Percentiles rank a stretch among this genome's conserved stretches.
These are phyloP conservation scores for Chlorodrepanis virens DNA, from an alignment of 2,113 vertebrate species.

Conservation along the genomic window DNA sequence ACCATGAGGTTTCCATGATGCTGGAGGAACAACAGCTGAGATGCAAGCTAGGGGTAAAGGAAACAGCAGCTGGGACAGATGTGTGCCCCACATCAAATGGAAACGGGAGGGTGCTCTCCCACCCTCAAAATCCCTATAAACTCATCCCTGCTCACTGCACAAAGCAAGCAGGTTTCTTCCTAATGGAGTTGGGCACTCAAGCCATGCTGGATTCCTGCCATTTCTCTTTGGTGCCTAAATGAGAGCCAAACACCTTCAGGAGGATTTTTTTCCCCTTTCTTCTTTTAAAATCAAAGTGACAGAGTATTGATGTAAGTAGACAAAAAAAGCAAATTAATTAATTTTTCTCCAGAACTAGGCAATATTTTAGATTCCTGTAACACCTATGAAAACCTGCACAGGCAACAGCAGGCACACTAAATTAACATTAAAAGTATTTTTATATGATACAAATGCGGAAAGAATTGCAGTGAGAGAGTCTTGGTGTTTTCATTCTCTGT, in stretches of 20 bases:
- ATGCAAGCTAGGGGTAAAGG: accelerated
- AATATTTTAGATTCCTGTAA: background rate
- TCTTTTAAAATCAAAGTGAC: background rate
- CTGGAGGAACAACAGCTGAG: background rate
- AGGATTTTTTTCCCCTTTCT: accelerated
- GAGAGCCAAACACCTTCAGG: background rate
- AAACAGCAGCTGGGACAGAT: background rate
- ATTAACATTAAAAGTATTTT: background rate
- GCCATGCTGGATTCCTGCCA: background rate
- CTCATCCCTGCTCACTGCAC: background rate
- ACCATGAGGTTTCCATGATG: background rate
- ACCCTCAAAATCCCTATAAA: background rate
- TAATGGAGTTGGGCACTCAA: background rate
- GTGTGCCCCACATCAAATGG: background rate
- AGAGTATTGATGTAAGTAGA: background rate
- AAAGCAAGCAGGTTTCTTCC: background rate
- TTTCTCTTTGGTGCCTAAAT: background rate
- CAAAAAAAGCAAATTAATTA: background rate
- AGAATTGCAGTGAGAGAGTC: background rate
- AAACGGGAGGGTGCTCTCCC: accelerated
- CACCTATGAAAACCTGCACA: background rate
- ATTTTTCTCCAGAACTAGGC: background rate
- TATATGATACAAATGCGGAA: background rate
- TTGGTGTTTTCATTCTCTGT: background rate
- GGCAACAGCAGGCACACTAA: background rate